Conservation (phyloP, 2,888 invertebrate species). For the Eupithecia exiguata region DNA sequence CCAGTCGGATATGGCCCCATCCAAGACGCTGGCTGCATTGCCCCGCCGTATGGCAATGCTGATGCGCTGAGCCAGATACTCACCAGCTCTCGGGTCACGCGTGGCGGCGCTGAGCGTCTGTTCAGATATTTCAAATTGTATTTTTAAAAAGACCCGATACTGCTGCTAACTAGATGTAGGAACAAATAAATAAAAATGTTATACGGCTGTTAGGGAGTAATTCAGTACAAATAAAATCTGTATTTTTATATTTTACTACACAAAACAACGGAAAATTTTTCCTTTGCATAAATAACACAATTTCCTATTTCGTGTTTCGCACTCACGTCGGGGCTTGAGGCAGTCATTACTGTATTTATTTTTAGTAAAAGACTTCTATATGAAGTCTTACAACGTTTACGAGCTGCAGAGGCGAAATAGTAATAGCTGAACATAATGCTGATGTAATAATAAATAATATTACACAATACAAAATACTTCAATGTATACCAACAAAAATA, state of each 20-base stretch:
- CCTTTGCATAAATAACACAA: neutral
- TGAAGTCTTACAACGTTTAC: constrained; percentile 36
- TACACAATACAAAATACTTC: too few relatives aligned
- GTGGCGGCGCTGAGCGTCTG: too few relatives aligned
- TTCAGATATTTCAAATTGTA: too few relatives aligned
- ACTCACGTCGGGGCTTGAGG: constrained; percentile 21
- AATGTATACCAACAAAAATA: too few relatives aligned
- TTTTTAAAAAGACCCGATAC: too few relatives aligned
- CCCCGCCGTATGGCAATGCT: too few relatives aligned
- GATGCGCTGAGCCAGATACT: too few relatives aligned
- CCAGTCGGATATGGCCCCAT: too few relatives aligned
- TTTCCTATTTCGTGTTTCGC: constrained; percentile 2
- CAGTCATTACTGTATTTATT: constrained; percentile 39
- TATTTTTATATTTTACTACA: neutral
- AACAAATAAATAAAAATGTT: neutral
- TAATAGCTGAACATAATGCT: neutral
- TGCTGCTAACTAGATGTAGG: neutral
- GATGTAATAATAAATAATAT: neutral
- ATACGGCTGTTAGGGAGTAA: neutral
- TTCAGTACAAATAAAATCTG: neutral
- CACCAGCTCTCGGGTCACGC: too few relatives aligned
- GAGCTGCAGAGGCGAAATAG: constrained; percentile 8
- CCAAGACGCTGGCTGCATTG: too few relatives aligned
- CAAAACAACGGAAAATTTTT: neutral
- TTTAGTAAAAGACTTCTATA: constrained; percentile 40